Evolutionary conservation across 2,113 vertebrate species (phyloP).

Genomic region (Pygoscelis adeliae): DNA sequence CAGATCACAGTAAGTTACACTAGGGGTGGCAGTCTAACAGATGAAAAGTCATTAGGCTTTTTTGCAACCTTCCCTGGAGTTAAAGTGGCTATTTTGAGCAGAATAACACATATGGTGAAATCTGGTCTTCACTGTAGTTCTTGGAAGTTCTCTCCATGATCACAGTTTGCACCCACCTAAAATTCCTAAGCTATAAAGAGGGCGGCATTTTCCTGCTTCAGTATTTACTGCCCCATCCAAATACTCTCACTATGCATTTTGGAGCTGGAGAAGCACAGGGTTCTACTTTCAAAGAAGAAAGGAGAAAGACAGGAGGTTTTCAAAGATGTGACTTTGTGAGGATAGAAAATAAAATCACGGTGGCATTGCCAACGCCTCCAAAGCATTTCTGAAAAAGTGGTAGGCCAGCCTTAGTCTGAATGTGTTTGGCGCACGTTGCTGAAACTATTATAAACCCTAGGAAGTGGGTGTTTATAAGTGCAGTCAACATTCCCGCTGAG

Average conservation of each 20-base stretch:
- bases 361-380: neutral
- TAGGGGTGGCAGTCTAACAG: neutral
- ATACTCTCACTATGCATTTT: neutral
- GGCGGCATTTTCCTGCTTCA: neutral
- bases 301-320: neutral
- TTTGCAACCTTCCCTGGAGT: neutral
- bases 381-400: neutral
- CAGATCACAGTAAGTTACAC: neutral
- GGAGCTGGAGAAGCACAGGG: neutral
- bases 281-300: neutral
- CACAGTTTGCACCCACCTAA: neutral
- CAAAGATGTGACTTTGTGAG: neutral
- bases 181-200: neutral
- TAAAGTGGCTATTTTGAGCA: conserved; percentile 4
- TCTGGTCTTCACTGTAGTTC: neutral
- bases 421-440: neutral
- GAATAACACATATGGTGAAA: neutral
- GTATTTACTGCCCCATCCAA: neutral
- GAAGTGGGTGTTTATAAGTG: conserved; percentile 67
- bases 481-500: conserved; percentile 58
- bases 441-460: conserved; percentile 60
- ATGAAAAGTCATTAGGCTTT: neutral
- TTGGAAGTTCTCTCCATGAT: neutral
- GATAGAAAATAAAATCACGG: neutral
- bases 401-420: neutral